Evolutionary conservation across 2,888 invertebrate species (phyloP).

Genomic region (Lymantria monacha): DNA sequence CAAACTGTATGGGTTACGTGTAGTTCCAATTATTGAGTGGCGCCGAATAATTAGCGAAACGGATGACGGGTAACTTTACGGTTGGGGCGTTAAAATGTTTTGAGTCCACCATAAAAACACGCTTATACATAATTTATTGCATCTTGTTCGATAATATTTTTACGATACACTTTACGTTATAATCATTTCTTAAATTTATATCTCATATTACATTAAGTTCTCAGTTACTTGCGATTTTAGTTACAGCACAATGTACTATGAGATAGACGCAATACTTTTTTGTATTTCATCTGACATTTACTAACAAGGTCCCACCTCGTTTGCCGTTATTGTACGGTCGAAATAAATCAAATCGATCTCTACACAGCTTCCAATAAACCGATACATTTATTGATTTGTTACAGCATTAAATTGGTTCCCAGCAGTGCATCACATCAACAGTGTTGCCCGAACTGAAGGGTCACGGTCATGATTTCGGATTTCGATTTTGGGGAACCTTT

Average conservation of each 20-base stretch:
- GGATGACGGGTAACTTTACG: slow-evolving; percentile 62
- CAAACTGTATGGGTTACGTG: slow-evolving; percentile 51
- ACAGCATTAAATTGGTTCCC: slow-evolving; percentile 80
- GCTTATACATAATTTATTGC: slow-evolving; percentile 46
- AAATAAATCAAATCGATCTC: slow-evolving; percentile 79
- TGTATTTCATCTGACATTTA: slow-evolving; percentile 70
- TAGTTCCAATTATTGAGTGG: slow-evolving; percentile 63
- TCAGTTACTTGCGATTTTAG: slow-evolving; percentile 16
- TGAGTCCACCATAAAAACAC: slow-evolving; percentile 49
- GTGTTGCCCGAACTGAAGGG: slow-evolving; percentile 47
- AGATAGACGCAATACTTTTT: slow-evolving; percentile 35
- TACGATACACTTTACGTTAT: slow-evolving; percentile 27
- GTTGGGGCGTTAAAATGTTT: slow-evolving; percentile 59
- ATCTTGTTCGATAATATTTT: slow-evolving; percentile 29
- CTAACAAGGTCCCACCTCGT: slow-evolving; percentile 75
- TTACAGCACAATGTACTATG: slow-evolving; percentile 16
- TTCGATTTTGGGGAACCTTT: slow-evolving; percentile 42
- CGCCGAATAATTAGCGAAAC: slow-evolving; percentile 78
- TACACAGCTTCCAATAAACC: slow-evolving; percentile 80
- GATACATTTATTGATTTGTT: slow-evolving; percentile 82
- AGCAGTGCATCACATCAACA: slow-evolving; percentile 66
- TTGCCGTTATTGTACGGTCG: slow-evolving; percentile 63
- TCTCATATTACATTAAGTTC: slow-evolving; percentile 20
- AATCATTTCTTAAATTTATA: slow-evolving; percentile 24
- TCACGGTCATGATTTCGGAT: slow-evolving; percentile 57